Conservation (phyloP, 2,888 invertebrate species). For the Xestia c-nigrum region DNA sequence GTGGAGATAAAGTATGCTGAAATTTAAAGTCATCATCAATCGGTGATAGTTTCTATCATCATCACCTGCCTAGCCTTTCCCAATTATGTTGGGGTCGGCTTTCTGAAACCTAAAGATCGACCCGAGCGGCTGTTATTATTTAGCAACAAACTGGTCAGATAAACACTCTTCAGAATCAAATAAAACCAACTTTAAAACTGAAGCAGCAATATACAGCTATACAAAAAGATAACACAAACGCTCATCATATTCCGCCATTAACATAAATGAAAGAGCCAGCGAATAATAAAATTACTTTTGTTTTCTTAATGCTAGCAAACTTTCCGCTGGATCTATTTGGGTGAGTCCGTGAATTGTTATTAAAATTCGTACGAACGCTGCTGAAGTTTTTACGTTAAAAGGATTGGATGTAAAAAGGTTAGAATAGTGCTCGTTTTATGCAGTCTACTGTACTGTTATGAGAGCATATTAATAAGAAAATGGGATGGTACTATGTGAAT, state of each 20-base stretch:
- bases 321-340: slow-evolving; percentile 77
- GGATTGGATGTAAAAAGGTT: slow-evolving; percentile 74
- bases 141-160: too few relatives aligned
- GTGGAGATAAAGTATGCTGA: background rate
- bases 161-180: background rate
- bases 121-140: too few relatives aligned
- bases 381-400: slow-evolving; percentile 78
- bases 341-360: slow-evolving; percentile 77
- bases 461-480: slow-evolving; percentile 47
- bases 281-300: slow-evolving; percentile 80
- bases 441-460: slow-evolving; percentile 36
- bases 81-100: too few relatives aligned
- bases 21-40: background rate
- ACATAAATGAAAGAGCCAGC: slow-evolving; percentile 67
- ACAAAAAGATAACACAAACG: slow-evolving; percentile 41
- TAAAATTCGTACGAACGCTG: slow-evolving; percentile 80
- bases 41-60: too few relatives aligned
- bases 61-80: too few relatives aligned
- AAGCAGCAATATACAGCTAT: slow-evolving; percentile 14
- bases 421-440: slow-evolving; percentile 50
- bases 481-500: slow-evolving; percentile 13
- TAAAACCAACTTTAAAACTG: background rate
- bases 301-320: slow-evolving; percentile 80
- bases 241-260: slow-evolving; percentile 58
- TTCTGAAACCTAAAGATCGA: too few relatives aligned